Evolutionary conservation across 1,140 invertebrate species (phyloP).

Genomic region (Prorops nasuta): DNA sequence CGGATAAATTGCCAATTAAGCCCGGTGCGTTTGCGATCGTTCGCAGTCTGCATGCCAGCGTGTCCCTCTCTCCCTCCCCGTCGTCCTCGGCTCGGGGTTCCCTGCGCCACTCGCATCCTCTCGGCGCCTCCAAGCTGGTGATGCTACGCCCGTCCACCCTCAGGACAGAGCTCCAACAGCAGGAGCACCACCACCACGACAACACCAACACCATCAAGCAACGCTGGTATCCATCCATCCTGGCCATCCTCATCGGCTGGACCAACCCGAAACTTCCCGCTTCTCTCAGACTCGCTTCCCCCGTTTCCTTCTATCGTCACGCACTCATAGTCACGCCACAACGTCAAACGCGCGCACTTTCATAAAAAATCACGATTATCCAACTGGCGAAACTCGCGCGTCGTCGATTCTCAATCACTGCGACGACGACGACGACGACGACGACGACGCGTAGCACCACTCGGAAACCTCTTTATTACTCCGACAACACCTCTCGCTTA

Average conservation of each 20-base stretch:
- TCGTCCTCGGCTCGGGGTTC: slow-evolving; percentile 34
- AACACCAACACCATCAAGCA: too few species aligned
- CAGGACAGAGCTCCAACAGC: slow-evolving; percentile 14
- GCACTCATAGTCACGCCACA: slow-evolving; percentile 27
- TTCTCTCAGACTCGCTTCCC: not conserved
- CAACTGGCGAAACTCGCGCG: not conserved
- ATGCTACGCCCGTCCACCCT: slow-evolving; percentile 33
- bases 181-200: not conserved
- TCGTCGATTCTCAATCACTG: too few species aligned
- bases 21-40: slow-evolving; percentile 71
- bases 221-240: slow-evolving; percentile 6
- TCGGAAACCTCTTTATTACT: too few species aligned
- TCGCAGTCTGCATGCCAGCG: slow-evolving; percentile 68
- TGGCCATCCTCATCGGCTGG: not conserved
- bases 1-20: slow-evolving; percentile 68
- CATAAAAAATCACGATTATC: not conserved
- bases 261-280: not conserved
- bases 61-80: slow-evolving; percentile 53
- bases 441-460: too few species aligned
- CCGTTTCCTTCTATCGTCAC: slow-evolving; percentile 20
- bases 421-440: too few species aligned
- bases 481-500: too few species aligned
- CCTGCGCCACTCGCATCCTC: slow-evolving; percentile 66
- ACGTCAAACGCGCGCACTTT: not conserved
- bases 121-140: slow-evolving; percentile 57